Evolutionary conservation across 2,888 invertebrate species (phyloP), one percentile per base, ranked within the genome.

Genomic region (Vannuccia rotundouncinata): DNA sequence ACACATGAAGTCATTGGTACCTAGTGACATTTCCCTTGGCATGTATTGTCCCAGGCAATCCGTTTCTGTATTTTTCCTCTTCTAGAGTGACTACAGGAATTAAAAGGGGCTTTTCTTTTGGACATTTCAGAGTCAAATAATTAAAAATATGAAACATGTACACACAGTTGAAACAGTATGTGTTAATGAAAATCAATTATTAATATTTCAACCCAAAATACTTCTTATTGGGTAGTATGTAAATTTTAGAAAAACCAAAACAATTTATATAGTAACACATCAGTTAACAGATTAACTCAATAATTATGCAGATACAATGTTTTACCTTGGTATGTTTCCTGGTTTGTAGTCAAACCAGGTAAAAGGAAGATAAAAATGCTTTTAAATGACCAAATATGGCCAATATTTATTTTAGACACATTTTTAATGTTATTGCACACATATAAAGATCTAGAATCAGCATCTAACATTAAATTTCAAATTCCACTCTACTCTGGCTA

Each of bases 1-100:
- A 66, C 66, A 66, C 66, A 66, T n/a, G n/a, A 66, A 22, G 2
- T 66, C 25, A 66, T 66, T 66, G 66, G 66, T 66, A 66, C 66
- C 66, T 27, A 66, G 66, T 66, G 22, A 66, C 13, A 66, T 66
- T 22, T 66, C 22, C 66, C 66, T 66, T 66, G 5, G 66, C 66
- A 66, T 66, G 25, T 22, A 66, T 66, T 66, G 66, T 66, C 10
- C 66, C 25, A 66, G 66, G 66, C 66, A 66, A 66, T 22, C 66
- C 13, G 22, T 66, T 13, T 5, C 66, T 66, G 66, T 66, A 66
- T 66, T 66, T 66, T 66, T 17, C 66, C 10, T 66, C 25, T 22
- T 66, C 66, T 22, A 22, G 22, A 22, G 66, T 2, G 10, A 66
- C 25, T 66, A 66, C 25, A 13, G 25, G 66, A 66, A 66, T 66